A percentile compares a stretch with the other conserved stretches of the same genome.
Evolutionary conservation across 2,888 invertebrate species (phyloP).

Genomic region (Drosophila limbata): DNA sequence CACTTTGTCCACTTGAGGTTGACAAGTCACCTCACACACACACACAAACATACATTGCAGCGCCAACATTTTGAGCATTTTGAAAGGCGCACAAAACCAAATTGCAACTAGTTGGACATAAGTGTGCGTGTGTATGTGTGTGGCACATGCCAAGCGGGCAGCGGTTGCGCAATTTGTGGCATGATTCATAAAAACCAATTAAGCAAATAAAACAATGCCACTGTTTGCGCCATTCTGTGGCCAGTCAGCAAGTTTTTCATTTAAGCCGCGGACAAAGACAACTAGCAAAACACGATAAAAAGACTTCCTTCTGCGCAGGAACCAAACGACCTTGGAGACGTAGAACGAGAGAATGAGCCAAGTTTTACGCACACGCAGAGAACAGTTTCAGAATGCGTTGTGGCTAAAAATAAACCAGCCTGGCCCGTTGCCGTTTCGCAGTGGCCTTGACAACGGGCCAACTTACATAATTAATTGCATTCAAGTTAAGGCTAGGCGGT

Average conservation of each 20-base stretch:
- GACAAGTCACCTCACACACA: slow-evolving; percentile 46
- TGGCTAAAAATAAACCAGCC: slow-evolving; percentile 64
- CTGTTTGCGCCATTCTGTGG: slow-evolving; percentile 29
- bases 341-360: slow-evolving; percentile 12
- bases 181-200: slow-evolving; percentile 72
- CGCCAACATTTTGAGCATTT: slow-evolving; percentile 43
- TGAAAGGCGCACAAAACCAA: slow-evolving; percentile 45
- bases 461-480: slow-evolving; percentile 81
- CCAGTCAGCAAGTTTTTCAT: slow-evolving; percentile 43
- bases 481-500: slow-evolving; percentile 40
- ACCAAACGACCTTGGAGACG: slow-evolving; percentile 55
- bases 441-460: slow-evolving; percentile 58
- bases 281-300: slow-evolving; percentile 12
- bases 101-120: slow-evolving; percentile 38
- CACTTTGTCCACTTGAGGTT: slow-evolving; percentile 55
- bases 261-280: slow-evolving; percentile 62
- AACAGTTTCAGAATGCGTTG: slow-evolving; percentile 65
- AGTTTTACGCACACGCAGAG: slow-evolving; percentile 67
- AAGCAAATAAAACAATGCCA: slow-evolving; percentile 53
- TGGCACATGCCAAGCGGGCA: slow-evolving; percentile 54
- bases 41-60: slow-evolving; percentile 10
- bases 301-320: slow-evolving; percentile 73
- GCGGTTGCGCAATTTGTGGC: slow-evolving; percentile 64
- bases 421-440: slow-evolving; percentile 33
- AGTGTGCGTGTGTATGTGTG: slow-evolving; percentile 16